These are phyloP conservation scores for Dorcus parallelipipedus DNA, from an alignment of 2,888 invertebrate species.

Conservation along the genomic window DNA sequence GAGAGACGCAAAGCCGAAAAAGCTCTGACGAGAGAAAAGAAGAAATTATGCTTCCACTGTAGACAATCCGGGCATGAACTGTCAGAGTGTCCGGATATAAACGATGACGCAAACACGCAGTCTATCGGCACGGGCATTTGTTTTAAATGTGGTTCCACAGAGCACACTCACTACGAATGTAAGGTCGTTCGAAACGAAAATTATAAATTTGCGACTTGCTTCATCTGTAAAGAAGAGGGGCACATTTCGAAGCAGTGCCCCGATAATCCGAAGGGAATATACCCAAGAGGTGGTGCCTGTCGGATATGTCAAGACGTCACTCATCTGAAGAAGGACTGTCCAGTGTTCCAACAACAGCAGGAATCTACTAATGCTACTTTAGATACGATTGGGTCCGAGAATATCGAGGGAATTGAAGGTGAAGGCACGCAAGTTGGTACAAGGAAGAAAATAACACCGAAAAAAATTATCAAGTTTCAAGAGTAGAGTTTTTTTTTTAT, in stretches of 20 bases:
- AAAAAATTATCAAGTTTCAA: conserved; percentile 40
- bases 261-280: conserved; percentile 81
- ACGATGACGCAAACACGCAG: conserved; percentile 42
- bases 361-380: conserved; percentile 31
- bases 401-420: conserved; percentile 38
- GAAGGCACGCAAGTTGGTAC: conserved; percentile 14
- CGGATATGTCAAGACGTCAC: conserved; percentile 82
- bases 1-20: conserved; percentile 72
- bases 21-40: conserved; percentile 61
- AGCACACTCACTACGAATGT: conserved; percentile 75
- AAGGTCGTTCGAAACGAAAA: conserved; percentile 64
- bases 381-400: conserved; percentile 33
- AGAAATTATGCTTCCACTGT: conserved; percentile 77
- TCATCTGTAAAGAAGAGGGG: conserved; percentile 83
- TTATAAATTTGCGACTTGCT: conserved; percentile 81
- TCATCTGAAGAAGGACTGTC: conserved; percentile 80
- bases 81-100: conserved; percentile 74
- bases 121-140: conserved; percentile 68
- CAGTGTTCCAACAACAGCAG: conserved; percentile 49
- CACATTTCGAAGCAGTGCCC: conserved; percentile 87
- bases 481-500: neutral
- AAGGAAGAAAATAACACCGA: conserved; percentile 21
- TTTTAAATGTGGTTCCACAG: conserved; percentile 87
- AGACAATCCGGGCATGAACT: conserved; percentile 75
- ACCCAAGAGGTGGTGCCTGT: conserved; percentile 82